Evolutionary conservation across 2,113 vertebrate genomes (phyloP).

Genomic region (Larimichthys polyactis): DNA sequence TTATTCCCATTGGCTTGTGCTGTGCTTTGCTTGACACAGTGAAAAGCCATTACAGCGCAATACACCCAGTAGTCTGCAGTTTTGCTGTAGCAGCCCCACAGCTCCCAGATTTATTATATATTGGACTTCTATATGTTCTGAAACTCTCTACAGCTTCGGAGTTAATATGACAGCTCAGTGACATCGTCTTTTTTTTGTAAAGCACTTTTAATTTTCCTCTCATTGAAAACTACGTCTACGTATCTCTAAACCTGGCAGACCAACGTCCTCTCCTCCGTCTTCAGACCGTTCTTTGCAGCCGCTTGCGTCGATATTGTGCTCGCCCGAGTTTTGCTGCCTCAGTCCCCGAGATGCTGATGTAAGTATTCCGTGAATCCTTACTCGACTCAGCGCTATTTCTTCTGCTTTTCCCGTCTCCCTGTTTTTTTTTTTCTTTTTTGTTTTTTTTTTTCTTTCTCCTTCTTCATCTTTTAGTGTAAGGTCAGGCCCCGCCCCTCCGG

Average conservation of each 20-base stretch:
- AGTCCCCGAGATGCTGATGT: conserved; percentile 30
- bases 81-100: too few species aligned
- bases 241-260: background rate
- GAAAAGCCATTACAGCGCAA: too few species aligned
- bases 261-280: background rate
- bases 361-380: conserved; percentile 16
- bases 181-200: background rate
- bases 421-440: background rate
- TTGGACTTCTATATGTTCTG: too few species aligned
- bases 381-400: conserved; percentile 42
- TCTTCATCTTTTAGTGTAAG: background rate
- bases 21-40: too few species aligned
- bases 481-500: background rate
- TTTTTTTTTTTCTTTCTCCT: background rate
- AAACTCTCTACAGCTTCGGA: too few species aligned
- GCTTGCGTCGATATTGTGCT: conserved; percentile 8
- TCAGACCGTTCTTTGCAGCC: background rate
- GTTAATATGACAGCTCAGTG: background rate
- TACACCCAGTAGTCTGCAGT: too few species aligned
- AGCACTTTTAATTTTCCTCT: background rate
- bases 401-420: background rate
- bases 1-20: too few species aligned
- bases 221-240: background rate
- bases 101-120: too few species aligned
- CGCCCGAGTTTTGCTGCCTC: conserved; percentile 35